Conservation (phyloP, 37 sponge, comb jelly and placozoan genomes). For the Hexactinellida sp. region DNA sequence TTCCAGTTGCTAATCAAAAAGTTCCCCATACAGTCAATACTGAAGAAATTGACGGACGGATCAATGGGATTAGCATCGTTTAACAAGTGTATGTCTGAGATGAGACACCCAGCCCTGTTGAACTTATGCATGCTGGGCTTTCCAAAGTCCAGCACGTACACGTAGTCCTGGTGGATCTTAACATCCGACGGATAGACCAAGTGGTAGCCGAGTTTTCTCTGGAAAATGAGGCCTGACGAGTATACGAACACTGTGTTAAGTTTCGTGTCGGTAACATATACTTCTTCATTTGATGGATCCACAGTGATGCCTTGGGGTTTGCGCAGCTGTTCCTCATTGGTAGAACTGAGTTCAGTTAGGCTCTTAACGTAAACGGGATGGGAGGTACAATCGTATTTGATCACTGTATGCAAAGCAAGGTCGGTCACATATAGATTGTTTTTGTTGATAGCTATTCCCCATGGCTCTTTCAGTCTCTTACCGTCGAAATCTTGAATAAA, state of each 20-base stretch:
- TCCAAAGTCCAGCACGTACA: background rate
- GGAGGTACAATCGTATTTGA: constrained; percentile 12
- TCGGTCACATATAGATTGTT: background rate
- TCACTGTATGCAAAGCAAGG: background rate
- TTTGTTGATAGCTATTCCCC: background rate
- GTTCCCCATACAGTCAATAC: background rate
- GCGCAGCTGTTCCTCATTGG: background rate
- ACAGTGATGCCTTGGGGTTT: background rate
- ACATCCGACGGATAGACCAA: background rate
- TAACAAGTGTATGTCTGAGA: background rate
- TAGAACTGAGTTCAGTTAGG: background rate
- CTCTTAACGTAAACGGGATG: background rate
- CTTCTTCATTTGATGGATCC: background rate
- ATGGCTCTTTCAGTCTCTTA: background rate
- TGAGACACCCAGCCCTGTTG: background rate
- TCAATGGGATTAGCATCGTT: background rate
- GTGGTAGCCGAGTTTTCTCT: background rate
- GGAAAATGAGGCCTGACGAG: background rate
- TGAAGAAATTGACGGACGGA: background rate
- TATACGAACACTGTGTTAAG: background rate
- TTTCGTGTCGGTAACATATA: background rate
- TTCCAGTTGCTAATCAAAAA: background rate
- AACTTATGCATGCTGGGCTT: background rate
- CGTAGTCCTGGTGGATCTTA: background rate
- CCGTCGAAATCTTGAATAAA: background rate